Base-by-base conservation (phyloP, 2,888 invertebrate genomes). In the Halictus quadricinctus region DNA sequence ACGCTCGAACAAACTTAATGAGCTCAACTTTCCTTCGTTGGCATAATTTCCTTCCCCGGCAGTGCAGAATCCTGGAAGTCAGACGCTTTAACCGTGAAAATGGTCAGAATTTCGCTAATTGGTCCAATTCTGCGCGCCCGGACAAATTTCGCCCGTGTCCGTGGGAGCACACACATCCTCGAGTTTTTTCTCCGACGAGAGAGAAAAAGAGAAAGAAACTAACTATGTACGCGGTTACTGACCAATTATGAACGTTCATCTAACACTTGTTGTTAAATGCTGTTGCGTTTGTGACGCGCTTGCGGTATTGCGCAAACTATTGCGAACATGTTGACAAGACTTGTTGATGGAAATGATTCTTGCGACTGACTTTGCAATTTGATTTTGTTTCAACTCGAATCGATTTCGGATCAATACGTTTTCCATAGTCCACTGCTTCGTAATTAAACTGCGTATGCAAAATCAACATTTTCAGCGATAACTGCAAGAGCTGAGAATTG, bases 1-100 rank as follows among this genome's bases (percentile, higher is more conserved):
- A 73, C 64, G 74, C 72, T 73, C 80, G 77, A 77, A 72, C 83
- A 80, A 85, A 85, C 83, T 85, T 85, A 85, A 85, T 80, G 54
- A 77, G 80, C 85, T 21, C 80, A 83, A 85, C 85, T 85, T 83
- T 85, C 85, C 66, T 78, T 74, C 73, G 72, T 54, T 75, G 70
- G 77, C 78, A 64, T 72, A 74, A 69, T 81, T 78, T 76, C 72
- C 79, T 25, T 15, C 64, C 41, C 25, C n/a, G 12, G 8, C n/a
- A 15, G 5, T 18, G 25, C 76, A 4, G 66, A 79, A 78, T 81
- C 25, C 7, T 50, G 64, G 64, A 79, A 74, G 36, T 69, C 72
- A 10, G 36, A 29, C 72, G 66, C 70, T 81, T 76, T 81, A 84
- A 58, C 72, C 81, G 50, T 50, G 54, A 41, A 50, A 70, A 54